Base-by-base conservation (phyloP, 2,113 vertebrate genomes). In the Narcine bancroftii region DNA sequence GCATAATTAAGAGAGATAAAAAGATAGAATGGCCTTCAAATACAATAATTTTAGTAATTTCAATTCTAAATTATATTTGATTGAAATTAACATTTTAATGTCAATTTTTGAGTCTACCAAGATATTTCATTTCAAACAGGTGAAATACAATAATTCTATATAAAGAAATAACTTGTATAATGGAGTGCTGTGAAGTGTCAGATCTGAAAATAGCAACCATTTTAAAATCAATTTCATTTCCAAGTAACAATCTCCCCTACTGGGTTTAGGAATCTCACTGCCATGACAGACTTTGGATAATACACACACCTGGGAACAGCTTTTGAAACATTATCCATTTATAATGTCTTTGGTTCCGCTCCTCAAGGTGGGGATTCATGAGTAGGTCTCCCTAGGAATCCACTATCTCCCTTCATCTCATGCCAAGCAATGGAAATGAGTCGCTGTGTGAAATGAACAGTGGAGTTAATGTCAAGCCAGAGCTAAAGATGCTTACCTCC, bases 221-320 rank as follows among this genome's bases (percentile, higher is more conserved):
- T 87, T 63, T 87, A 63, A 87, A 87, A 87, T 87, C 81, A 87
- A 87, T 87, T 87, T 87, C 33, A 87, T 87, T 87, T 87, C 81
- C n/a, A 87, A 87, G 53, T 87, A 87, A 87, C 81, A 60, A 87
- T 60, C 81, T 63, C 53, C 81, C 53, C 53, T 60, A 87, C 53
- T 63, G 81, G 81, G 81, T 63, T 56, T 87, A 87, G 21, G 81
- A 87, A 63, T 87, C n/a, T 87, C 39, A 33, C 53, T 63, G 81
- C 53, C 81, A 6, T 63, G 53, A 60, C 50, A 60, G 33, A 36
- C 81, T 60, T 87, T 87, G 53, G 33, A 87, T 87, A 87, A 87
- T 87, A n/a, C 21, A 6, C 33, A 60, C 81, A 87, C 81, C 81
- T 87, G 81, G 81, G 81, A 60, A 11, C 1, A 36, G 6, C 33